These are phyloP conservation scores for Sphinx pinastri DNA, from an alignment of 2,888 invertebrate genomes.

Conservation along the genomic window DNA sequence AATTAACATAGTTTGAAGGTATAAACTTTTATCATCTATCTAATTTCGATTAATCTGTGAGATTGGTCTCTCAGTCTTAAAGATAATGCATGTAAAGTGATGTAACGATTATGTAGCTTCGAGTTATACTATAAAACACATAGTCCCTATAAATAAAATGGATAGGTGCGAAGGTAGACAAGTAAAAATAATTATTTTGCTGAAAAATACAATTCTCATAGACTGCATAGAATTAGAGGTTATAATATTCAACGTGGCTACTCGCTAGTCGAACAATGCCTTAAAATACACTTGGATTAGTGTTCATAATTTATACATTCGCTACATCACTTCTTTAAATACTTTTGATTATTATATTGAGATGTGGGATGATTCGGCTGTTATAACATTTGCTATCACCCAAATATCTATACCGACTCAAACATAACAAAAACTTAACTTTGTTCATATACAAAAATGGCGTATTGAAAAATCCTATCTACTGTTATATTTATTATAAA, in stretches of 20 bases:
- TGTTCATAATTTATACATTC: background rate
- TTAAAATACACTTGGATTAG: background rate
- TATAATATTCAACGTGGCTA: background rate
- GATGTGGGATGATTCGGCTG: conserved; percentile 7
- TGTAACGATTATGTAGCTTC: background rate
- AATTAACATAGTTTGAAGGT: conserved; percentile 1
- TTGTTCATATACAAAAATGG: conserved; percentile 60
- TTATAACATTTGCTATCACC: conserved; percentile 11
- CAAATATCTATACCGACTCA: conserved; percentile 28
- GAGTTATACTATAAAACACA: too few species aligned
- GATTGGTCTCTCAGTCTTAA: conserved; percentile 31
- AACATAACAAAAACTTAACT: conserved; percentile 29
- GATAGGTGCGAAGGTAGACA: too few species aligned
- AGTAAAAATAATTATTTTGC: background rate
- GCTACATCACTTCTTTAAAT: conserved; percentile 1
- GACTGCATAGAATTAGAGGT: too few species aligned
- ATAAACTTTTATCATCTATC: conserved; percentile 15
- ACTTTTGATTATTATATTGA: background rate
- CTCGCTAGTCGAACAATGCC: background rate
- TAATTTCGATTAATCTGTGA: conserved; percentile 29
- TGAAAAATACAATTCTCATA: too few species aligned
- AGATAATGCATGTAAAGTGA: conserved; percentile 23
- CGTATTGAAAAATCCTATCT: conserved; percentile 67
- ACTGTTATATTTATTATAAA: conserved; percentile 35
- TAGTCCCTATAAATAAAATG: too few species aligned